Base-by-base conservation (phyloP, 1,140 invertebrate genomes). In the Drosophila sucinea region DNA sequence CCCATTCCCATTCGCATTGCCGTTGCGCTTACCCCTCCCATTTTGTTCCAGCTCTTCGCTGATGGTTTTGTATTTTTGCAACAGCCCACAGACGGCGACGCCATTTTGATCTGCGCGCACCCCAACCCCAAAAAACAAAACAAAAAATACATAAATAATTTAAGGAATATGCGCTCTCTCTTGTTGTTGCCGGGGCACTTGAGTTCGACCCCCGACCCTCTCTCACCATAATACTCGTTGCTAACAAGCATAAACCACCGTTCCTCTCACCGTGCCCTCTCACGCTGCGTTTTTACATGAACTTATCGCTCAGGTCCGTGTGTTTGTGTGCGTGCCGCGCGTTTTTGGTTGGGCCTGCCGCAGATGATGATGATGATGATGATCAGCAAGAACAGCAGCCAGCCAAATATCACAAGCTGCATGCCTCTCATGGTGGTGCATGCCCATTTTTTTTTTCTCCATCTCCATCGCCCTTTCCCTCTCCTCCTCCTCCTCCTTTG, bases 241-340 rank as follows among this genome's bases (percentile, higher is more conserved):
- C 73, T 79, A 79, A 79, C 76, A 79, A 76, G 76, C 76, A 79
- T 76, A 79, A 79, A 79, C 76, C 76, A 79, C 73, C 73, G 73
- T 73, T 67, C 51, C 60, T 71, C 75, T 78, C 72, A 47, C 44
- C 44, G 44, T 47, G 44, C 17, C 17, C 44, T 51, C 44, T 78
- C 76, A 75, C 63, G 72, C 75, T 78, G 75, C 17, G 72, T 58
- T 68, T 57, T 47, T 38, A 32, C 10, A 10, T 51, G 17, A n/a
- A 51, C 44, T 51, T 51, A 51, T 27, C 23, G 44, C 25, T 51
- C 35, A 25, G 44, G 27, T 68, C 11, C 8, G 38, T 57, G 76
- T 75, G 67, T 76, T 63, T 68, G 76, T 60, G 75, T 71, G 76
- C 23, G 25, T 51, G 76, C 76, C 76, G 73, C 76, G 73, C 73